Conservation (phyloP, 2,113 vertebrate genomes). For the Mirza zaza region DNA sequence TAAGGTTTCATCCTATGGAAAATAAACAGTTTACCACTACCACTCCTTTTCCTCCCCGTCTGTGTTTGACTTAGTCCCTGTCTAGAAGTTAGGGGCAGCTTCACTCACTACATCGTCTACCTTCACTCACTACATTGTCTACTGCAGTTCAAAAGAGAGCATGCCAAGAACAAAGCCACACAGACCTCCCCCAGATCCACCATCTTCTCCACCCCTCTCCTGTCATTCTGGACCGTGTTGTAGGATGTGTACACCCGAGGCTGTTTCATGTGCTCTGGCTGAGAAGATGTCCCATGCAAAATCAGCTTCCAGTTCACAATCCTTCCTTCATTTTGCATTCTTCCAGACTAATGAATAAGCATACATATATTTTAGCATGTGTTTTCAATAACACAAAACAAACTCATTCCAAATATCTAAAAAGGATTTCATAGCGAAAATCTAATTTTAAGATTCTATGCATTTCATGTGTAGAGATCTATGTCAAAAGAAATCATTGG, state of each 20-base stretch:
- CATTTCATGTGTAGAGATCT: background rate
- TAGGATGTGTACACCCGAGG: slow-evolving; percentile 95
- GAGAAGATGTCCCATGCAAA: slow-evolving; percentile 93
- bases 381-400: background rate
- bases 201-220: slow-evolving; percentile 94
- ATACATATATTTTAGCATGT: background rate
- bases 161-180: background rate
- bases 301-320: slow-evolving; percentile 97
- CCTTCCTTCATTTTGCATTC: slow-evolving; percentile 94
- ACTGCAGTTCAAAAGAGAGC: background rate
- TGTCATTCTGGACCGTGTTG: slow-evolving; percentile 97
- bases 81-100: background rate
- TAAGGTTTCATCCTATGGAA: background rate
- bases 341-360: slow-evolving; percentile 88
- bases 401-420: background rate
- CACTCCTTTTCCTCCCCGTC: background rate
- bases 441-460: background rate
- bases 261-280: slow-evolving; percentile 93
- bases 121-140: background rate
- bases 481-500: background rate
- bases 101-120: background rate
- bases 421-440: background rate
- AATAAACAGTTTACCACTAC: background rate
- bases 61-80: background rate
- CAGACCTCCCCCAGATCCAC: slow-evolving; percentile 88